Evolutionary conservation across 2,113 vertebrate genomes (phyloP).

Genomic region (Oryzias curvinotus): DNA sequence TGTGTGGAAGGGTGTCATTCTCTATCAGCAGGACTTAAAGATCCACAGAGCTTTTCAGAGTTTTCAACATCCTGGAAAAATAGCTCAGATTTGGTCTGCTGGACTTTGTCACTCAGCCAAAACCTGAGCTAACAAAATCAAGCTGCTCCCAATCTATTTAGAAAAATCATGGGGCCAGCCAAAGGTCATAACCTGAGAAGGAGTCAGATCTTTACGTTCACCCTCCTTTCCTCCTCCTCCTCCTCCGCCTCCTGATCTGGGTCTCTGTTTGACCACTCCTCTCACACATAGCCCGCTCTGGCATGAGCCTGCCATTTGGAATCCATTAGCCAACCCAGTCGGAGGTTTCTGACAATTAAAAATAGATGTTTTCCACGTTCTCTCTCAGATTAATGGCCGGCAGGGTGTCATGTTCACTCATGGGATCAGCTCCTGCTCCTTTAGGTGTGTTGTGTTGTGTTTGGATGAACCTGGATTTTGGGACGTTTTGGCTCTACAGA

Average conservation of each 20-base stretch:
- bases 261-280: slow-evolving; percentile 25
- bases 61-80: slow-evolving; percentile 23
- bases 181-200: slow-evolving; percentile 64
- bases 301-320: slow-evolving; percentile 63
- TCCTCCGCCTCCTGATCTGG: slow-evolving; percentile 23
- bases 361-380: slow-evolving; percentile 56
- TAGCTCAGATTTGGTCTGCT: slow-evolving; percentile 15
- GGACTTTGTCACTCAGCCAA: slow-evolving; percentile 54
- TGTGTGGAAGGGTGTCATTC: slow-evolving; percentile 3
- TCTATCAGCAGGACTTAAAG: slow-evolving; percentile 37
- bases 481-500: too few relatives aligned
- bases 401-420: slow-evolving; percentile 42
- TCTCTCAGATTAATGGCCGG: slow-evolving; percentile 52
- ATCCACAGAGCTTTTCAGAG: slow-evolving; percentile 37
- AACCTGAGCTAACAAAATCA: slow-evolving; percentile 44
- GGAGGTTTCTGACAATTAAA: slow-evolving; percentile 69
- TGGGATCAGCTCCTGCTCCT: slow-evolving; percentile 3
- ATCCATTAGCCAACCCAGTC: slow-evolving; percentile 62
- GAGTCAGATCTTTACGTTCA: slow-evolving; percentile 57
- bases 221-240: slow-evolving; percentile 7
- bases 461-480: too few relatives aligned
- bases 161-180: slow-evolving; percentile 48
- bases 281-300: slow-evolving; percentile 31
- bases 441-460: too few relatives aligned
- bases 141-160: slow-evolving; percentile 66